Evolutionary conservation across 2,888 invertebrate genomes (phyloP).

Genomic region (Microplitis manilae): DNA sequence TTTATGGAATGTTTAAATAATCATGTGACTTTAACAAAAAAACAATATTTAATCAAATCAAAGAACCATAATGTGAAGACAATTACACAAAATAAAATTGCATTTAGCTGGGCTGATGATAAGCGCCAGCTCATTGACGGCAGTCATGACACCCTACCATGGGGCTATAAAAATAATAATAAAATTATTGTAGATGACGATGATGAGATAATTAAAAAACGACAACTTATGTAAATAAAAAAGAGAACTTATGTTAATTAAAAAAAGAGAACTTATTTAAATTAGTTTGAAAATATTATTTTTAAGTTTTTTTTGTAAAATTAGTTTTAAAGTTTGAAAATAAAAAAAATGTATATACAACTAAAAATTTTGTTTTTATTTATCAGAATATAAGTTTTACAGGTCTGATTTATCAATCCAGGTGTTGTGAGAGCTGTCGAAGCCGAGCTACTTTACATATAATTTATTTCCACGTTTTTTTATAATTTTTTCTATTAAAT

Average conservation of each 20-base stretch:
- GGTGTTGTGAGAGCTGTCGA: slow-evolving; percentile 39
- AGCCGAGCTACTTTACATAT: slow-evolving; percentile 39
- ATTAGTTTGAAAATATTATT: too few relatives aligned
- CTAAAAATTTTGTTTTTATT: too few relatives aligned
- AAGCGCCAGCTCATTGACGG: slow-evolving; percentile 15
- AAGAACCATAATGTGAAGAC: slow-evolving; percentile 8
- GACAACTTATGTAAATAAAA: too few relatives aligned
- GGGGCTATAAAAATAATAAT: slow-evolving; percentile 10
- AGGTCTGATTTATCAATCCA: slow-evolving; percentile 30
- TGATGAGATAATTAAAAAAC: too few relatives aligned
- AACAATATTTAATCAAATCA: neutral
- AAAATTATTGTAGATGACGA: too few relatives aligned
- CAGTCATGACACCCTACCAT: slow-evolving; percentile 33
- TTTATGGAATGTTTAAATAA: neutral
- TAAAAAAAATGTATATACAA: too few relatives aligned
- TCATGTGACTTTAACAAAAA: neutral
- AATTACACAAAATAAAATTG: slow-evolving; percentile 29
- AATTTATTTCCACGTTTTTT: slow-evolving; percentile 31
- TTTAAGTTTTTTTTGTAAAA: too few relatives aligned
- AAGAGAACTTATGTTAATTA: too few relatives aligned
- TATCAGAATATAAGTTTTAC: neutral
- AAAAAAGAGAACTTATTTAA: too few relatives aligned
- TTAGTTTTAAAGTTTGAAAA: neutral
- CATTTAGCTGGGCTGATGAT: slow-evolving; percentile 34
- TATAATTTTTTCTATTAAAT: slow-evolving; percentile 41